phyloP scores from a whole-genome alignment of 2,113 vertebrate genomes.

The Plecotus auritus region DNA sequence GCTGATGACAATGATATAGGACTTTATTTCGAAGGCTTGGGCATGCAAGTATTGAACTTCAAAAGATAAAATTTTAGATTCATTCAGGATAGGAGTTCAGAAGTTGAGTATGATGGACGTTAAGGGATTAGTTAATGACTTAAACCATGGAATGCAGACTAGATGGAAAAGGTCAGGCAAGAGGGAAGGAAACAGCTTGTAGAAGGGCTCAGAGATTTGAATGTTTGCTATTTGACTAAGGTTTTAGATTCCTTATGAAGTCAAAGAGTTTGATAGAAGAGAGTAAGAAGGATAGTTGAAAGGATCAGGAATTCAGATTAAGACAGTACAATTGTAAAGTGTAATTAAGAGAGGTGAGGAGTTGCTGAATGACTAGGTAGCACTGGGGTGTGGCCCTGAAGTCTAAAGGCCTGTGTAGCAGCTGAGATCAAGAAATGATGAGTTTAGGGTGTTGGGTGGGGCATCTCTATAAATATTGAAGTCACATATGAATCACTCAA shows the following conservation, averaged over 20 bases:
- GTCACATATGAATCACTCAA: conserved; percentile 64
- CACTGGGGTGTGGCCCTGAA: neutral
- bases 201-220: neutral
- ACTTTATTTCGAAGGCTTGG: neutral
- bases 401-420: neutral
- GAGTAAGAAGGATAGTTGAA: neutral
- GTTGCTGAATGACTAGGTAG: neutral
- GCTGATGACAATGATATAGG: neutral
- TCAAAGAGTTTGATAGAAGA: neutral
- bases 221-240: neutral
- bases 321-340: neutral
- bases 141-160: neutral
- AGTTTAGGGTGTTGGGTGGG: conserved; percentile 57
- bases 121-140: neutral
- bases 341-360: neutral
- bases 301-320: neutral
- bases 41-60: neutral
- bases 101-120: neutral
- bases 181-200: neutral
- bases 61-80: neutral
- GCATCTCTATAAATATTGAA: conserved; percentile 56
- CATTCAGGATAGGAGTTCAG: neutral
- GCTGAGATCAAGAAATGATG: conserved; percentile 43
- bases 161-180: neutral
- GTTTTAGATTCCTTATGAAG: neutral